Percentiles rank a stretch among this genome's conserved stretches.
phyloP scores from a whole-genome alignment of 2,797 vertebrate genomes.

The Urophycis tenuis region DNA sequence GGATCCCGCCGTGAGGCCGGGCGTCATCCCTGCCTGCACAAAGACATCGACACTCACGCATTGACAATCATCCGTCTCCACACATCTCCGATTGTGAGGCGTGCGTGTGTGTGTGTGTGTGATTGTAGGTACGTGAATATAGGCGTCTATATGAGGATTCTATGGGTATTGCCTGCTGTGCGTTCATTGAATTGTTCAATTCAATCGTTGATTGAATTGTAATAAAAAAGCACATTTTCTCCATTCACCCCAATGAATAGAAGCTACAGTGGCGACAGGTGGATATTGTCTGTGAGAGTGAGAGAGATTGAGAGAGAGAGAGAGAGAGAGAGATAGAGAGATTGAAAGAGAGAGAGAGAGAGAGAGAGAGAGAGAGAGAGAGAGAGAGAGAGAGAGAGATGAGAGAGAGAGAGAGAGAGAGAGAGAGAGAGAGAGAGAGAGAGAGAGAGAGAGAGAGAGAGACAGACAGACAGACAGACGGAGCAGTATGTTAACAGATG shows the following conservation, averaged over 20 bases:
- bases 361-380: not conserved
- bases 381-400: too few relatives aligned
- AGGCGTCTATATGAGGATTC: slow-evolving; percentile 13
- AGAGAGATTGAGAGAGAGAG: slow-evolving; percentile 5
- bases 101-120: not conserved
- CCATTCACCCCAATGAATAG: slow-evolving; percentile 35
- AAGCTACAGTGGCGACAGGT: slow-evolving; percentile 10
- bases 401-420: slow-evolving; percentile 3
- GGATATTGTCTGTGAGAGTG: not conserved
- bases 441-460: slow-evolving; percentile 6
- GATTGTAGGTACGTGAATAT: slow-evolving; percentile 6
- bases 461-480: not conserved
- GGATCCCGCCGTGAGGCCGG: not conserved
- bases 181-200: too few relatives aligned
- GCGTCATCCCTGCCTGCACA: too few relatives aligned
- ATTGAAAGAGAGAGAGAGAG: not conserved
- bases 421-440: not conserved
- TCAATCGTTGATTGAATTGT: slow-evolving; percentile 26
- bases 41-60: too few relatives aligned
- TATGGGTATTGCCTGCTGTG: slow-evolving; percentile 24
- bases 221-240: slow-evolving; percentile 35
- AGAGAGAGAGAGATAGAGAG: slow-evolving; percentile 14
- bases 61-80: too few relatives aligned
- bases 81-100: not conserved
- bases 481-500: not conserved